These are phyloP conservation scores for Plotosus lineatus DNA, from an alignment of 2,113 vertebrate genomes.

Conservation along the genomic window DNA sequence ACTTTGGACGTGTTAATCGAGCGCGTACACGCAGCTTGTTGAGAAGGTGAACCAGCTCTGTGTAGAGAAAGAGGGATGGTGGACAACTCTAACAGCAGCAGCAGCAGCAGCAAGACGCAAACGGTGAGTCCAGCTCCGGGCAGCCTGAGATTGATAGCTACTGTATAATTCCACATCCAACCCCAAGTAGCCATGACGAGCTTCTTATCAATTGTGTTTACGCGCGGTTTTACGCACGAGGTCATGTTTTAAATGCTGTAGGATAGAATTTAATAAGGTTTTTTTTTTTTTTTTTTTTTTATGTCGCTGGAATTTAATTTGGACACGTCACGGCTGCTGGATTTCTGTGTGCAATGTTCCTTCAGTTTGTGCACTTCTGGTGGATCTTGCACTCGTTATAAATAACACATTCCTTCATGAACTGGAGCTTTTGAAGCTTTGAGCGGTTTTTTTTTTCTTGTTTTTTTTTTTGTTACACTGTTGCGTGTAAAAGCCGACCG, in stretches of 20 bases:
- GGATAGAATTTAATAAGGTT: background rate
- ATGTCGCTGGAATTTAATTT: slow-evolving; percentile 34
- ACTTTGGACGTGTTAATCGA: slow-evolving; percentile 56
- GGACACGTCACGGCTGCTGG: slow-evolving; percentile 49
- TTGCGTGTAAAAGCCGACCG: background rate
- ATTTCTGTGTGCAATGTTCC: slow-evolving; percentile 3
- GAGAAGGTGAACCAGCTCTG: slow-evolving; percentile 47
- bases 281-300: too few relatives aligned
- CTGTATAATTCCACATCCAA: slow-evolving; percentile 62
- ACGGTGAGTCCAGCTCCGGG: slow-evolving; percentile 70
- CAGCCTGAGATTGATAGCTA: slow-evolving; percentile 53
- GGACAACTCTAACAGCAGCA: slow-evolving; percentile 72
- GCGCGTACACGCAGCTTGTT: slow-evolving; percentile 27
- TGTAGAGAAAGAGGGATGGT: slow-evolving; percentile 64
- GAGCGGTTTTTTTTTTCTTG: too few relatives aligned
- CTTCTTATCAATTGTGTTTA: too few relatives aligned
- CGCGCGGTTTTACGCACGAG: background rate
- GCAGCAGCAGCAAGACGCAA: slow-evolving; percentile 70
- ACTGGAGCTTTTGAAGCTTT: background rate
- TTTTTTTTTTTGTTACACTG: background rate
- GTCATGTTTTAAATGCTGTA: background rate
- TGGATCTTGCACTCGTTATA: background rate
- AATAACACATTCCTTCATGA: background rate
- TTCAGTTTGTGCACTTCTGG: background rate
- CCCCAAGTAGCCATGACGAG: background rate